Evolutionary conservation across 2,888 invertebrate genomes (phyloP).

Genomic region (Andrena bicolor): DNA sequence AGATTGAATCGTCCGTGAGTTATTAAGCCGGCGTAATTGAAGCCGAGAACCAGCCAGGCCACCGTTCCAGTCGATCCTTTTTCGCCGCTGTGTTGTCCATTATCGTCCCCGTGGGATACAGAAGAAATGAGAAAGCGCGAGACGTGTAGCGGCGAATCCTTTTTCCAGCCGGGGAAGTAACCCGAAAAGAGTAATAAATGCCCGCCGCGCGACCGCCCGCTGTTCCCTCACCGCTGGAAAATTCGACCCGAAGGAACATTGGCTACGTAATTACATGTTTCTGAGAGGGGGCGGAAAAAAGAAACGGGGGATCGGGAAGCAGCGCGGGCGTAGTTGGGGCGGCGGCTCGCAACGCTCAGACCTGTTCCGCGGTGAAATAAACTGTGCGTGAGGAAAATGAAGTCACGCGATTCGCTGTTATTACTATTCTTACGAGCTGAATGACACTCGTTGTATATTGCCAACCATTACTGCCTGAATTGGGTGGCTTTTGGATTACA

Average conservation of each 20-base stretch:
- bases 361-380: conserved; percentile 10
- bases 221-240: conserved; percentile 57
- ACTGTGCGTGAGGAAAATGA: conserved; percentile 16
- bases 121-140: conserved; percentile 47
- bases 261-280: conserved; percentile 63
- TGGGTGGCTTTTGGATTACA: no score
- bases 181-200: conserved; percentile 70
- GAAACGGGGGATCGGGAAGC: neutral
- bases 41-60: conserved; percentile 39
- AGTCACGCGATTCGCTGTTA: conserved; percentile 9
- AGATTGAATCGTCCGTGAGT: conserved; percentile 43
- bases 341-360: conserved; percentile 5
- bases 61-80: conserved; percentile 39
- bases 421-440: conserved; percentile 1
- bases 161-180: conserved; percentile 37
- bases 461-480: no score
- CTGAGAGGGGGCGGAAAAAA: neutral
- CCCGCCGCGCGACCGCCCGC: conserved; percentile 39
- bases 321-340: neutral
- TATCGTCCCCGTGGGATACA: conserved; percentile 48
- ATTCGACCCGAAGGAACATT: conserved; percentile 58
- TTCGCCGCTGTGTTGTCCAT: conserved; percentile 45
- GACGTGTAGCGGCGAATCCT: conserved; percentile 53
- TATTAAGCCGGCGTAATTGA: conserved; percentile 54
- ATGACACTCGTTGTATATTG: neutral